Percentiles rank a stretch among this genome's conserved stretches.
phyloP scores from a whole-genome alignment of 2,113 vertebrate genomes.

The Urocolius indicus region DNA sequence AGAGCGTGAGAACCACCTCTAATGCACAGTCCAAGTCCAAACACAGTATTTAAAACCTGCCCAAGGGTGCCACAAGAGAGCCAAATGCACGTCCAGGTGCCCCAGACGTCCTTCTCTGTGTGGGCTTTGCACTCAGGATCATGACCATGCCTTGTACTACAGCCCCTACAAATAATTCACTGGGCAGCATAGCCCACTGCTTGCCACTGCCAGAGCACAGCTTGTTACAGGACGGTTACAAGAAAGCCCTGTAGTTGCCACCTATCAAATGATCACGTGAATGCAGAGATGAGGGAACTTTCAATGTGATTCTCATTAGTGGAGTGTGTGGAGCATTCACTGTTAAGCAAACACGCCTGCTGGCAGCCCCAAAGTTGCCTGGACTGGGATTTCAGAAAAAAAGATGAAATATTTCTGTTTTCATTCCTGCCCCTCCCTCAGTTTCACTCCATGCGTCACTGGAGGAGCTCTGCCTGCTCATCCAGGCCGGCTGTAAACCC shows the following conservation, averaged over 20 bases:
- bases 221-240: background rate
- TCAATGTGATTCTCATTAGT: background rate
- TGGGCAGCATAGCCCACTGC: background rate
- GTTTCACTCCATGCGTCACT: background rate
- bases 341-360: background rate
- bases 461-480: background rate
- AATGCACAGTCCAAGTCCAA: background rate
- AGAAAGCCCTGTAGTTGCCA: background rate
- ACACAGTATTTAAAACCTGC: background rate
- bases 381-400: background rate
- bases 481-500: background rate
- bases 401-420: background rate
- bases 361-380: background rate
- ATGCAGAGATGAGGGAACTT: background rate
- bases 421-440: constrained; percentile 14
- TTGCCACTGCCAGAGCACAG: rapidly evolving
- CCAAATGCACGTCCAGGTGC: background rate
- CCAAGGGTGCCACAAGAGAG: background rate
- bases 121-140: background rate
- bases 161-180: background rate
- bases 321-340: rapidly evolving
- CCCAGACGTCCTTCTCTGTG: background rate
- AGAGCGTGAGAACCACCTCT: background rate
- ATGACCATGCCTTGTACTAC: background rate
- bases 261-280: background rate